phyloP scores from a whole-genome alignment of 2,888 invertebrate species.

The Leptinotarsa peninsularis region DNA sequence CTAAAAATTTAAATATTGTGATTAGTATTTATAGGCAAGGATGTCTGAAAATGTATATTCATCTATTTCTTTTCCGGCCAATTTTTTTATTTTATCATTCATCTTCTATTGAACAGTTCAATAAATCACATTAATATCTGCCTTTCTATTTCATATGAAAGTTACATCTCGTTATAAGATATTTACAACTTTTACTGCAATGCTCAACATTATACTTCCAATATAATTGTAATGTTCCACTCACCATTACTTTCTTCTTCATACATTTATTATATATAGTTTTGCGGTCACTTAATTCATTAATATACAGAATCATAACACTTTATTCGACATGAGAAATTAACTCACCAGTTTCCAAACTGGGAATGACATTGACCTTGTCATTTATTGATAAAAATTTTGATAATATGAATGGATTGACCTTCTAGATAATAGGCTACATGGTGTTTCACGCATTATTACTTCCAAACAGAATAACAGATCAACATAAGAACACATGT shows the following conservation, averaged over 20 bases:
- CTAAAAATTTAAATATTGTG: no score
- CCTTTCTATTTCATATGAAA: not conserved
- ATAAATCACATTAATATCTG: no score
- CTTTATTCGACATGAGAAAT: not conserved
- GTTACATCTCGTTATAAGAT: not conserved
- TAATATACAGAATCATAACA: not conserved
- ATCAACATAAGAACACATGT: no score
- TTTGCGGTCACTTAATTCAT: not conserved
- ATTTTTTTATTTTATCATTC: no score
- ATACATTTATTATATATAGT: not conserved
- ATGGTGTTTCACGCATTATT: no score
- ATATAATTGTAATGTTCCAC: not conserved
- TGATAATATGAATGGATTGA: not conserved
- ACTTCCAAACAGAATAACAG: no score
- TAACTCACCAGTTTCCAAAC: conserved; percentile 8
- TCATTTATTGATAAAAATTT: not conserved
- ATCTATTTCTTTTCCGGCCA: no score
- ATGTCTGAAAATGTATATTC: no score
- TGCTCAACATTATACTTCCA: not conserved
- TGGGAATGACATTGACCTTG: conserved; percentile 8
- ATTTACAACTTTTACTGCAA: not conserved
- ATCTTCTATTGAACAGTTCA: no score
- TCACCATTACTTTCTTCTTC: not conserved
- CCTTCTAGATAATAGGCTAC: not conserved
- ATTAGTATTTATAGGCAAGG: no score